These are phyloP conservation scores for Eupithecia abbreviata DNA, from an alignment of 2,888 invertebrate species.

Conservation along the genomic window DNA sequence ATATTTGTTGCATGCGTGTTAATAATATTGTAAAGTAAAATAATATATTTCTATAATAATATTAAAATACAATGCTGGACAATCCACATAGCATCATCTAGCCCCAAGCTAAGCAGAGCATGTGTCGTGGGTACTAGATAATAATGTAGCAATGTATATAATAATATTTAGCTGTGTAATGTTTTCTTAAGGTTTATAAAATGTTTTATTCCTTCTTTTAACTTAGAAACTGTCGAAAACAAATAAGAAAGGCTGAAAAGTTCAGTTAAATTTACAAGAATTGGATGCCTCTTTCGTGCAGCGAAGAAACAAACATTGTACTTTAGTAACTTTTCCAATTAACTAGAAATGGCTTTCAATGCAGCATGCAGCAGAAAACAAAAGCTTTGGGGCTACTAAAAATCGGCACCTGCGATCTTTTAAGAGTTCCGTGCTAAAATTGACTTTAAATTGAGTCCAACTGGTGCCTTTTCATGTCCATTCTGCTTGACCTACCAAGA, in stretches of 20 bases:
- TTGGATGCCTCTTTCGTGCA: conserved; percentile 6
- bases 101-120: no score
- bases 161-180: no score
- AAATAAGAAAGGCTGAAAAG: not conserved
- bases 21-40: no score
- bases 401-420: not conserved
- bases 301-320: conserved; percentile 11
- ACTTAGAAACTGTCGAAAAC: not conserved
- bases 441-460: not conserved
- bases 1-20: no score
- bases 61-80: no score
- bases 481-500: not conserved
- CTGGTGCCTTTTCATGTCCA: not conserved
- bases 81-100: no score
- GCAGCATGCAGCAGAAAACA: conserved; percentile 4
- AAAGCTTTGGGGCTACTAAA: not conserved
- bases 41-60: no score
- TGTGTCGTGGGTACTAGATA: no score
- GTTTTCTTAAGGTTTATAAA: not conserved
- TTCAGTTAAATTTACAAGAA: conserved; percentile 2
- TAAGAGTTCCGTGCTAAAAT: not conserved
- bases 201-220: not conserved
- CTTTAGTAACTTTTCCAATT: conserved; percentile 25
- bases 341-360: conserved; percentile 14
- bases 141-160: no score